Conservation (phyloP, 1,140 invertebrate genomes). For the Drosophila sproati region DNA sequence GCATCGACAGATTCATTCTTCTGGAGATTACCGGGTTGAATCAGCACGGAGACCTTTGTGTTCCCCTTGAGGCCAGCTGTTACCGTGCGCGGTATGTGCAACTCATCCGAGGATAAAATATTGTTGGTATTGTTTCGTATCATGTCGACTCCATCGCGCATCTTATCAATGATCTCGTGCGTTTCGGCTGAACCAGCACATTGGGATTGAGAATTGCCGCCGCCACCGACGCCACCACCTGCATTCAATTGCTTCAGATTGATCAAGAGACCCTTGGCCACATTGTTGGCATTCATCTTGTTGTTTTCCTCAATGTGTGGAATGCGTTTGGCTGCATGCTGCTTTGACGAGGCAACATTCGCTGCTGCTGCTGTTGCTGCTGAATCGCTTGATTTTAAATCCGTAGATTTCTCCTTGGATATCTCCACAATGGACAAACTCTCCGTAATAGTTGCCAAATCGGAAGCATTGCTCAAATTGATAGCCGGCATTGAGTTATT, state of each 20-base stretch:
- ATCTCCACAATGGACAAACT: constrained; percentile 88
- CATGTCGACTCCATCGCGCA: constrained; percentile 89
- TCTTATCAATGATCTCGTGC: constrained; percentile 88
- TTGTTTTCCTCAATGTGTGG: constrained; percentile 83
- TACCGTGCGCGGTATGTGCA: constrained; percentile 51
- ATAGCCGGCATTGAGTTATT: constrained; percentile 87
- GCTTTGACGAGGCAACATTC: not conserved
- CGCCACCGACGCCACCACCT: not conserved
- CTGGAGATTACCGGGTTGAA: constrained; percentile 35
- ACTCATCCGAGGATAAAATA: constrained; percentile 88
- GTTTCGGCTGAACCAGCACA: constrained; percentile 85
- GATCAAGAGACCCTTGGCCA: constrained; percentile 72
- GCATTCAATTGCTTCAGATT: constrained; percentile 60
- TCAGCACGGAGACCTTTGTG: constrained; percentile 34
- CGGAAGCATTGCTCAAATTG: constrained; percentile 85
- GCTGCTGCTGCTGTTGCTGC: too few species aligned
- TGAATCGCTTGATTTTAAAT: constrained; percentile 32
- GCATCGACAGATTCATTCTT: constrained; percentile 27
- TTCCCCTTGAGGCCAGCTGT: constrained; percentile 37
- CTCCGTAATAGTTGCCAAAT: constrained; percentile 94
- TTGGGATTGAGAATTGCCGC: constrained; percentile 4
- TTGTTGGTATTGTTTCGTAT: constrained; percentile 92
- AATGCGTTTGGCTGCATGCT: constrained; percentile 47
- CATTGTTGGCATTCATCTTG: constrained; percentile 82
- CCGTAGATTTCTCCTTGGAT: constrained; percentile 41